Evolutionary conservation across 2,113 vertebrate species (phyloP).

Genomic region (zebrafish (Danio rerio)): GRCz12tu NC_133186.1:19849001-19849500

Average conservation of each 20-base stretch:
- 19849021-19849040: conserved; percentile 73
- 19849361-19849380: no score
- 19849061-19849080: conserved; percentile 83
- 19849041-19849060: conserved; percentile 85
- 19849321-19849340: no score
- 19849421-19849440: no score
- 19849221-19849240: neutral
- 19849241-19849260: neutral
- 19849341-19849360: no score
- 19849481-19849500: no score
- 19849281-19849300: no score
- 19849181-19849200: conserved; percentile 57
- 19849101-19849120: conserved; percentile 70
- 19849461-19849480: no score
- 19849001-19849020: conserved; percentile 79
- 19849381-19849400: no score
- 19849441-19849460: no score
- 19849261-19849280: neutral
- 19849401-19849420: no score
- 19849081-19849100: conserved; percentile 72
- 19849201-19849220: neutral
- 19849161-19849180: conserved; percentile 24
- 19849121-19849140: conserved; percentile 72
- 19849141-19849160: conserved; percentile 62
- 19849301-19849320: no score